Evolutionary conservation across 1,140 invertebrate genomes (phyloP).

Genomic region (Wasmannia auropunctata): DNA sequence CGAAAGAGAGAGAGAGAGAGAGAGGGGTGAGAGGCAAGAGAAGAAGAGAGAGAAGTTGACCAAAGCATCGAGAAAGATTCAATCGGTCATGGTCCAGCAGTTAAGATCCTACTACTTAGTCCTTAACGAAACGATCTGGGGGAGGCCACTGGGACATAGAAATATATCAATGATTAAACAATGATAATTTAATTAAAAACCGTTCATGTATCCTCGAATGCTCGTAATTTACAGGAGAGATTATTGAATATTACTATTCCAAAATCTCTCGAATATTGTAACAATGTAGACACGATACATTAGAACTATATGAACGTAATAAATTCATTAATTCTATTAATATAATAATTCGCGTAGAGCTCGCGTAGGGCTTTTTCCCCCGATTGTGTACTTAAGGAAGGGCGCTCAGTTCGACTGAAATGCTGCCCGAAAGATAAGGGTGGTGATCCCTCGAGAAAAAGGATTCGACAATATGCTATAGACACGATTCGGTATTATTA

Average conservation of each 20-base stretch:
- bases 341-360: slow-evolving; percentile 55
- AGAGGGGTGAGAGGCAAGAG: background rate
- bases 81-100: slow-evolving; percentile 61
- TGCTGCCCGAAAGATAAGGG: slow-evolving; percentile 32
- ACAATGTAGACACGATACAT: background rate
- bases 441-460: background rate
- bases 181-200: background rate
- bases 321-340: slow-evolving; percentile 77
- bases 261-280: background rate
- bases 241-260: background rate
- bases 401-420: background rate
- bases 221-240: slow-evolving; percentile 1
- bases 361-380: background rate
- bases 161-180: slow-evolving; percentile 14
- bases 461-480: slow-evolving; percentile 18
- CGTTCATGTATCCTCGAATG: background rate
- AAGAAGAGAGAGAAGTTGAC: slow-evolving; percentile 3
- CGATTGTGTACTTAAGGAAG: slow-evolving; percentile 23
- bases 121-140: slow-evolving; percentile 55
- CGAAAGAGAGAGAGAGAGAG: slow-evolving; percentile 34
- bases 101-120: slow-evolving; percentile 65
- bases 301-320: slow-evolving; percentile 25
- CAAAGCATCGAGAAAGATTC: slow-evolving; percentile 14
- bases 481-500: background rate
- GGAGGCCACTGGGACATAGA: background rate